These are phyloP conservation scores for Desmophyllum pertusum DNA, from an alignment of 92 coral and sea anemone species.

Conservation along the genomic window DNA sequence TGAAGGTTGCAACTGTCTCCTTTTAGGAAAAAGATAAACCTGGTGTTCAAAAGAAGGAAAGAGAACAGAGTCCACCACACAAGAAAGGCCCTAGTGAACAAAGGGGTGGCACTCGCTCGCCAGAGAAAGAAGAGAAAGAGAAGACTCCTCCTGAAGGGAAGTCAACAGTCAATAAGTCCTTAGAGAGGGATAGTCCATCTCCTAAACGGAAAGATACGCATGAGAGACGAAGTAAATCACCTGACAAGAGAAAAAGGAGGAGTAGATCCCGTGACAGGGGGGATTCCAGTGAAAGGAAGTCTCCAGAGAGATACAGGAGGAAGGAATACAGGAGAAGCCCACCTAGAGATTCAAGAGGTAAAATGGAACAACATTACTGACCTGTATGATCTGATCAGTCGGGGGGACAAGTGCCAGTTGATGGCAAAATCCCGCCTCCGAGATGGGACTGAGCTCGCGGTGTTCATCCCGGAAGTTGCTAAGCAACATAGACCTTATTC, in stretches of 20 bases:
- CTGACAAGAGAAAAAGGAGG: constrained; percentile 33
- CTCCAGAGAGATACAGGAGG: constrained; percentile 46
- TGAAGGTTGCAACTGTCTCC: constrained; percentile 37
- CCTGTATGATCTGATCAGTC: not conserved
- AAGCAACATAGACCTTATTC: too few relatives aligned
- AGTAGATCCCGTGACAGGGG: constrained; percentile 38
- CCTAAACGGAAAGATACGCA: constrained; percentile 23
- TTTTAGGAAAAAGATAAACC: constrained; percentile 34
- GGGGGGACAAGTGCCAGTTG: too few relatives aligned
- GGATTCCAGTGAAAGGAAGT: constrained; percentile 23
- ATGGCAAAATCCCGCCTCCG: too few relatives aligned
- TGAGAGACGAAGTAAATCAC: constrained; percentile 34
- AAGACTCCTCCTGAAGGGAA: not conserved
- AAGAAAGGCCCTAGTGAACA: constrained; percentile 23
- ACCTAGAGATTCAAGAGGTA: constrained; percentile 49
- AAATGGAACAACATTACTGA: too few relatives aligned
- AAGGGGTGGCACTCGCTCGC: constrained; percentile 8
- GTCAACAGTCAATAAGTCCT: not conserved
- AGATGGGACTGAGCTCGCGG: too few relatives aligned
- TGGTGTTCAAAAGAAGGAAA: not conserved
- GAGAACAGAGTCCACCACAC: constrained; percentile 10
- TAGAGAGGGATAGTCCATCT: constrained; percentile 31
- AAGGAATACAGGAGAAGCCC: constrained; percentile 48
- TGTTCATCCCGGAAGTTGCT: too few relatives aligned
- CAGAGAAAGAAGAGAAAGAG: not conserved